Conservation (phyloP, 1,140 invertebrate genomes). For the Trichonephila clavata region DNA sequence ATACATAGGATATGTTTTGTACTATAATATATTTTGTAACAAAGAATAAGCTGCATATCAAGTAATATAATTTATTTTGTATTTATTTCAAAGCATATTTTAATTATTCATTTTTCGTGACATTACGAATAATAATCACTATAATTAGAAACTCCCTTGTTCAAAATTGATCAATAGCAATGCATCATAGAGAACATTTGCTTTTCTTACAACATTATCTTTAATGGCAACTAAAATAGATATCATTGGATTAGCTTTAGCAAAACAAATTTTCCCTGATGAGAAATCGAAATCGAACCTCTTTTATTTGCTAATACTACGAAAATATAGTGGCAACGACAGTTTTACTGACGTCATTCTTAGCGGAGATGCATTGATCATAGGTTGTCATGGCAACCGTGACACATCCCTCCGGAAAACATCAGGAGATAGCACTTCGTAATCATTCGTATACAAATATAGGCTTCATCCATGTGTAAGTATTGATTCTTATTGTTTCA, state of each 20-base stretch:
- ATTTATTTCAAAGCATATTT: too few species aligned
- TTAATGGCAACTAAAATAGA: too few species aligned
- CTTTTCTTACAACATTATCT: too few species aligned
- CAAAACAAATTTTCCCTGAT: background rate
- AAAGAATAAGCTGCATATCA: too few species aligned
- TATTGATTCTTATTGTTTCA: slow-evolving; percentile 71
- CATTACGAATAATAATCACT: too few species aligned
- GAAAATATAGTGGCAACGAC: slow-evolving; percentile 52
- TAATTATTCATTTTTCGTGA: too few species aligned
- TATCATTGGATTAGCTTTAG: background rate
- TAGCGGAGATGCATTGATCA: slow-evolving; percentile 59
- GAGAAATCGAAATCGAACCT: background rate
- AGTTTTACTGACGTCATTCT: slow-evolving; percentile 24
- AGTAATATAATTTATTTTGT: too few species aligned
- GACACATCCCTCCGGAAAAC: slow-evolving; percentile 62
- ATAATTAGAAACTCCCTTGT: too few species aligned
- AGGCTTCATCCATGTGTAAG: slow-evolving; percentile 64
- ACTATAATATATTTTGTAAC: too few species aligned
- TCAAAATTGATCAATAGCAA: too few species aligned
- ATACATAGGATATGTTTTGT: too few species aligned
- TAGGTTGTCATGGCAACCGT: slow-evolving; percentile 57
- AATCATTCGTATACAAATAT: slow-evolving; percentile 64
- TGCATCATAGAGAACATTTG: too few species aligned
- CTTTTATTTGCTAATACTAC: slow-evolving; percentile 14
- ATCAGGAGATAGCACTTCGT: slow-evolving; percentile 52